phyloP scores from a whole-genome alignment of 2,888 invertebrate genomes.

The Papilio protenor region DNA sequence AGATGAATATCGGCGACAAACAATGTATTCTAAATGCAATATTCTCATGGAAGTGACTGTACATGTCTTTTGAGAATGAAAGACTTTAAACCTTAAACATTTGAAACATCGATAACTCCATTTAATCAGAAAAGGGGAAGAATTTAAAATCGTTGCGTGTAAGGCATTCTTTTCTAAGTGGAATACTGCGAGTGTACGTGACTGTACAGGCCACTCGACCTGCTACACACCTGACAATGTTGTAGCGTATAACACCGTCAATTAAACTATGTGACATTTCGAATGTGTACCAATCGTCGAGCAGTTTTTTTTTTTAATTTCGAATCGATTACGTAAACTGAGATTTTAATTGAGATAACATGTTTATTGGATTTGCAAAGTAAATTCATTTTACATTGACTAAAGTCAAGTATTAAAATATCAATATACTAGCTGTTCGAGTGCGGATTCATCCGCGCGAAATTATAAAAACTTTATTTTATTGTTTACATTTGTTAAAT shows the following conservation, averaged over 20 bases:
- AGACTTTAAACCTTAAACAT: too few species aligned
- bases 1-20: too few species aligned
- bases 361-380: background rate
- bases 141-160: background rate
- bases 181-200: background rate
- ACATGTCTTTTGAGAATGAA: too few species aligned
- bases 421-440: too few species aligned
- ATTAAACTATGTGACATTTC: slow-evolving; percentile 37
- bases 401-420: too few species aligned
- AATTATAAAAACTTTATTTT: too few species aligned
- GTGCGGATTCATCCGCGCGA: too few species aligned
- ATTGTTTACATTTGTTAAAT: too few species aligned
- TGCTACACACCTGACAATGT: slow-evolving; percentile 28
- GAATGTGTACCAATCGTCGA: slow-evolving; percentile 16
- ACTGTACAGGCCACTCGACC: slow-evolving; percentile 11
- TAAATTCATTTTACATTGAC: background rate
- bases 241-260: slow-evolving; percentile 33
- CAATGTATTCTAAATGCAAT: too few species aligned
- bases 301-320: background rate
- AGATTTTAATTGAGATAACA: background rate
- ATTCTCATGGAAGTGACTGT: too few species aligned
- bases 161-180: background rate
- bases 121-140: too few species aligned
- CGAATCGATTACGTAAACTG: slow-evolving; percentile 8
- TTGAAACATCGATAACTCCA: too few species aligned